Base-by-base conservation (phyloP, 2,888 invertebrate genomes). In the Eudasyphora cyanicolor region DNA sequence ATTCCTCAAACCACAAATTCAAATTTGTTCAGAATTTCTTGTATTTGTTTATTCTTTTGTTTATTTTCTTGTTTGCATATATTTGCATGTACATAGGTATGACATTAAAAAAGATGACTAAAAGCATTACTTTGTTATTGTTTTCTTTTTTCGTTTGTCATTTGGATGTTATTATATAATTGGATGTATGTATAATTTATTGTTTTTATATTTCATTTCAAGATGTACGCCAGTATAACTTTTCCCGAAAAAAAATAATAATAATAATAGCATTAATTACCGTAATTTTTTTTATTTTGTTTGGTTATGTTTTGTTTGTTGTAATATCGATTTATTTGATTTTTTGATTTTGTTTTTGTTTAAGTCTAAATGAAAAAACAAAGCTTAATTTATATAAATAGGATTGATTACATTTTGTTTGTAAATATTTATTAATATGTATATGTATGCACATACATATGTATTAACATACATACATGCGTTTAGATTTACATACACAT, bases 311-410 rank as follows among this genome's bases (percentile, higher is more conserved):
- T 54, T 76, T 64, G 32, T 62, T 54, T 76, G 71, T 27, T 35
- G 54, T 54, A 5, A 74, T 67, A 62, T 45, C 45, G 45, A 45
- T 67, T 76, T 75, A 24, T 57, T 45, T 21, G 24, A 27, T 24
- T 57, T 60, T n/a, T 60, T 57, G 57, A 27, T 6, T 54, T 21
- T 54, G 6, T 32, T 17, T 60, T 57, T 24, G 24, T 57, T 60
- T 60, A 60, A 60, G 60, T 29, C 60, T 60, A 29, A 60, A 60
- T 60, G 60, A 79, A 38, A n/a, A 80, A 82, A 84, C 84, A 84
- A 73, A 82, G 82, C 79, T 79, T 79, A 82, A 79, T 74, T 69
- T 24, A 75, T 73, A 74, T 70, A 74, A 77, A 80, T 80, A 78
- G 82, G 79, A 82, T 75, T 71, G 70, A 49, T 82, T 73, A 79